Percentiles rank a stretch among this genome's conserved stretches.
Conservation (phyloP, 2,113 vertebrate species). For the Orientallactaga bullata region DNA sequence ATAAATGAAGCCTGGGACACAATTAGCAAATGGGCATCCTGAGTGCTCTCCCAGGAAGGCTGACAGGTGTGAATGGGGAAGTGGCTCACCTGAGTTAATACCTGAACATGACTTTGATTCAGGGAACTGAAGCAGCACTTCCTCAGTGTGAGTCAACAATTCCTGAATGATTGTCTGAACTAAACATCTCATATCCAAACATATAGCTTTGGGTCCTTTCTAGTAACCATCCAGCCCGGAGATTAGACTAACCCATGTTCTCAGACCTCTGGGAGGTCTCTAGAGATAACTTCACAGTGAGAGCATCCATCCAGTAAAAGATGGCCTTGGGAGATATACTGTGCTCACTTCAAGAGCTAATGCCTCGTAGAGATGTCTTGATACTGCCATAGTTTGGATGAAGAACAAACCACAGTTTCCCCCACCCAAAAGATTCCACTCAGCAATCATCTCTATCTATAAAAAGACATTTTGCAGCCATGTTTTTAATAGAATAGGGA, state of each 20-base stretch:
- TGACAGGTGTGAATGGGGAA: no score
- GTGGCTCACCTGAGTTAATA: background rate
- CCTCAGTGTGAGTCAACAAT: background rate
- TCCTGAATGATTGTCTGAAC: background rate
- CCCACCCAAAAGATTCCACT: background rate
- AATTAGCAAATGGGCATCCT: background rate
- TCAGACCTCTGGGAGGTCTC: background rate
- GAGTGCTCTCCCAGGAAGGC: fast-evolving
- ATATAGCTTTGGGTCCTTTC: background rate
- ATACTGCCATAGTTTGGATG: slow-evolving; percentile 34
- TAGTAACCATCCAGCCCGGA: background rate
- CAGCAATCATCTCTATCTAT: slow-evolving; percentile 27
- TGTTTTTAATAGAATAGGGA: background rate
- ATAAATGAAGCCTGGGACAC: background rate
- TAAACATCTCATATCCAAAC: background rate
- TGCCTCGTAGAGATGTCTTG: slow-evolving; percentile 18
- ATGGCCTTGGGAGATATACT: background rate
- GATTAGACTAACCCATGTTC: background rate
- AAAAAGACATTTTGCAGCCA: slow-evolving; percentile 27
- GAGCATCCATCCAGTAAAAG: slow-evolving; percentile 1
- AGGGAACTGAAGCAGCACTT: background rate
- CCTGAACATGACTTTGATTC: background rate
- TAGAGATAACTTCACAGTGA: background rate
- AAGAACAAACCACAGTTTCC: slow-evolving; percentile 44
- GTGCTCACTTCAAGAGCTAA: background rate